Conservation (phyloP, 2,888 invertebrate genomes). For the Amblyjoppa proteus region DNA sequence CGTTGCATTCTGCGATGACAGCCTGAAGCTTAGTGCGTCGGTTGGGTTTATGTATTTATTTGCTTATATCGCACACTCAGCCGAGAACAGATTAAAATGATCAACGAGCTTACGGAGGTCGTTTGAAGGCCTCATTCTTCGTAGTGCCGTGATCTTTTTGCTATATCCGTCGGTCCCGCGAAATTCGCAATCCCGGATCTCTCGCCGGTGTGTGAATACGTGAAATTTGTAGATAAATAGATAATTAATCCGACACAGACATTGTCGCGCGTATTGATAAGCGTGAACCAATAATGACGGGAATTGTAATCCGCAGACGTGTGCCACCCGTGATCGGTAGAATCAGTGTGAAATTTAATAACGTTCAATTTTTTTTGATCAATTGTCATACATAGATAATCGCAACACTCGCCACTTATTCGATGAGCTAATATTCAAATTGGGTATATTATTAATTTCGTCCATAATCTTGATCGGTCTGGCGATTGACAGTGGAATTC, state of each 20-base stretch:
- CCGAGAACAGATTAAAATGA: constrained; percentile 4
- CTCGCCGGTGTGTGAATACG: not conserved
- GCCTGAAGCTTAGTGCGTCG: not conserved
- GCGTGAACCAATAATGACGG: not conserved
- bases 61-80: not conserved
- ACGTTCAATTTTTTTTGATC: not conserved
- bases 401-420: not conserved
- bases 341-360: not conserved
- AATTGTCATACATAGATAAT: not conserved
- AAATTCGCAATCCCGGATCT: constrained; percentile 7
- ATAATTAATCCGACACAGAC: constrained; percentile 11
- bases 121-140: not conserved
- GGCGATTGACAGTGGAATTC: constrained; percentile 10
- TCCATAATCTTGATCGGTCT: constrained; percentile 7
- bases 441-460: not conserved
- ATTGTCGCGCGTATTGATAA: not conserved
- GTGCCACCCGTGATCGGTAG: not conserved
- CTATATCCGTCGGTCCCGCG: not conserved
- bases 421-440: not conserved
- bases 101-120: not conserved
- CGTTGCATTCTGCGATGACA: not conserved
- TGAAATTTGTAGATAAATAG: constrained; percentile 2
- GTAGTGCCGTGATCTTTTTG: not conserved
- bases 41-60: not conserved
- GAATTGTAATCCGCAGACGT: not conserved